Evolutionary conservation across 2,113 vertebrate genomes (phyloP), one percentile per base, ranked within the genome.

Genomic region (Oriolus oriolus): DNA sequence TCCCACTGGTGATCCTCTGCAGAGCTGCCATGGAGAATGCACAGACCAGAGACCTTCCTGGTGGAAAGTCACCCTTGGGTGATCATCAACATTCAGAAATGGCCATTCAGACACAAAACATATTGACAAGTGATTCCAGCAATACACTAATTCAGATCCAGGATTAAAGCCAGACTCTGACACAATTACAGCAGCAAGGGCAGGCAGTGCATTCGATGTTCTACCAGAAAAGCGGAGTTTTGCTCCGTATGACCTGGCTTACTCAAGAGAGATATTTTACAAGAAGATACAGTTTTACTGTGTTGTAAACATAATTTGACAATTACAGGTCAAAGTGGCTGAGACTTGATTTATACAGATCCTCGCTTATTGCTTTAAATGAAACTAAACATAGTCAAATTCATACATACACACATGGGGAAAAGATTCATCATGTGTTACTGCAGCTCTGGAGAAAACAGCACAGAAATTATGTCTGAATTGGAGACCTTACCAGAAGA

Each of bases 221-320:
- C 31, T 16, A 33, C 83, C 8, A 77, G 37, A 44, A 92, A 61
- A 16, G 61, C 4, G 22, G 16, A 85, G 69, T 3, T 88, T 31
- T 77, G 71, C 50, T 84, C 63, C 27, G 3, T 3, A 11, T 1
- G n/a, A 53, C 68, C 90, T 86, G 90, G 75, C 89, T 83, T 35
- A 44, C 39, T 59, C 63, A 4, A 10, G 45, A 65, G 49, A 64
- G 53, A 53, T 49, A 39, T 68, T 92, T 94, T 68, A 94, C 74
- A 31, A 49, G 70, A 84, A 93, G 31, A 65, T 83, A 64, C 52
- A 69, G 61, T 47, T 94, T 94, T 90, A 93, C 66, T 64, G 57
- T 23, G 64, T 7, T 93, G 75, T 87, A 87, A 93, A 93, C 66
- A 94, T 45, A 76, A 92, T 73, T 45, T 85, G 88, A 81, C 79